Conservation (phyloP, 2,888 invertebrate genomes). For the Drosophila neonasuta region DNA sequence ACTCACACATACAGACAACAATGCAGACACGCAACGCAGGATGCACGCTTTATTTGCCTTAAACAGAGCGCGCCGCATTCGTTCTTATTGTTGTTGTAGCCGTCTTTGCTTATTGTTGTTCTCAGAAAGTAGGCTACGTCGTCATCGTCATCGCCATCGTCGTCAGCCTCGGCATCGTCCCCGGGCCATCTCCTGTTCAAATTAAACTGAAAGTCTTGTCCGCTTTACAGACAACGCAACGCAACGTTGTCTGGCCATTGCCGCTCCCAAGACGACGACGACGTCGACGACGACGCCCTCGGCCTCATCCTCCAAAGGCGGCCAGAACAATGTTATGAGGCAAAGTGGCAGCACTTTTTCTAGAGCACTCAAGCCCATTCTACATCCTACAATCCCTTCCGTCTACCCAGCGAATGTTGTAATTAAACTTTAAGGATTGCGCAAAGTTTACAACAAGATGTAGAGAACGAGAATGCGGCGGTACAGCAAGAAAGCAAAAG, state of each 20-base stretch:
- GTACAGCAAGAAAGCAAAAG: slow-evolving; percentile 8
- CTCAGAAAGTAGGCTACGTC: slow-evolving; percentile 18
- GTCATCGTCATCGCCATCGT: slow-evolving; percentile 38
- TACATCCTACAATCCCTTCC: too few species aligned
- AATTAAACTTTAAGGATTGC: slow-evolving; percentile 72
- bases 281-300: slow-evolving; percentile 10
- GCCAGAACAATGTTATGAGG: slow-evolving; percentile 59
- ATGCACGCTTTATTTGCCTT: slow-evolving; percentile 69
- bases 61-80: slow-evolving; percentile 48
- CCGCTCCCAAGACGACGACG: slow-evolving; percentile 34
- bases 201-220: slow-evolving; percentile 75
- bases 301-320: slow-evolving; percentile 28
- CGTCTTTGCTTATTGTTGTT: slow-evolving; percentile 37
- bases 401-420: slow-evolving; percentile 42
- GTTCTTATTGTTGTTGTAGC: slow-evolving; percentile 24
- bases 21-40: slow-evolving; percentile 58
- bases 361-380: slow-evolving; percentile 16
- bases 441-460: slow-evolving; percentile 52
- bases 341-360: slow-evolving; percentile 69
- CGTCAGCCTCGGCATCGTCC: slow-evolving; percentile 38
- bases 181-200: slow-evolving; percentile 65
- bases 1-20: slow-evolving; percentile 24
- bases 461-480: background rate
- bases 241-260: slow-evolving; percentile 48
- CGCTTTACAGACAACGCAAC: slow-evolving; percentile 49